Base-by-base conservation (phyloP, 2,888 invertebrate genomes). In the Phytoseiulus persimilis region DNA sequence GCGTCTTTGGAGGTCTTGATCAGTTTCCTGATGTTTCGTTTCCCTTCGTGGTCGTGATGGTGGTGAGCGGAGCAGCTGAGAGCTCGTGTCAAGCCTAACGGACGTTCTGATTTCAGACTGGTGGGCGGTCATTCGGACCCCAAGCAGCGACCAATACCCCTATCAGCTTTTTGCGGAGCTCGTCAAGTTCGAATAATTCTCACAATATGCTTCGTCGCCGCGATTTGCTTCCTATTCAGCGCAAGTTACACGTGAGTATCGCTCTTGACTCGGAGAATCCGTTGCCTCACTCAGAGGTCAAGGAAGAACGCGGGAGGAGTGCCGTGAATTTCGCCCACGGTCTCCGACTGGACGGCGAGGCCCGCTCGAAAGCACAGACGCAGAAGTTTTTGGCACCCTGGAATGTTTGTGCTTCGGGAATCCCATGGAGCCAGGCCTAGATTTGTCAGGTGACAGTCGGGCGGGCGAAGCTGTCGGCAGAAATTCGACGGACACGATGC, bases 151-250 rank as follows among this genome's bases (percentile, higher is more conserved):
- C 23, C 65, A 65, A 14, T 65, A 65, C 65, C 65, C 18, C 65
- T 65, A 28, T 65, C 65, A 23, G 65, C 65, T 18, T 65, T 65
- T 65, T 87, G 87, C 39, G 87, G 39, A 45, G 33, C 87, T 28
- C 87, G 87, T 32, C 87, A 33, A 33, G 87, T 87, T 6, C 87
- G 87, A 33, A 33, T 87, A n/a, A n/a, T 87, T 11, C 33, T 87
- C 23, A 87, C 87, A 32, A n/a, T 87, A 28, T 87, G 87, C 87
- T 87, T 87, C 87, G 39, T 87, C 33, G 32, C 45, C 18, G 87
- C 87, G 33, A 87, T 87, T 0, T 87, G 87, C 87, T 87, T 87
- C 87, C 87, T 87, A 31, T 87, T 87, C 45, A 87, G 87, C 87
- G 87, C 87, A 2, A 87, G 87, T 45, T 87, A 87, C 33, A 87